phyloP scores from a whole-genome alignment of 2,797 vertebrate genomes.

The Malurus leucopterus region DNA sequence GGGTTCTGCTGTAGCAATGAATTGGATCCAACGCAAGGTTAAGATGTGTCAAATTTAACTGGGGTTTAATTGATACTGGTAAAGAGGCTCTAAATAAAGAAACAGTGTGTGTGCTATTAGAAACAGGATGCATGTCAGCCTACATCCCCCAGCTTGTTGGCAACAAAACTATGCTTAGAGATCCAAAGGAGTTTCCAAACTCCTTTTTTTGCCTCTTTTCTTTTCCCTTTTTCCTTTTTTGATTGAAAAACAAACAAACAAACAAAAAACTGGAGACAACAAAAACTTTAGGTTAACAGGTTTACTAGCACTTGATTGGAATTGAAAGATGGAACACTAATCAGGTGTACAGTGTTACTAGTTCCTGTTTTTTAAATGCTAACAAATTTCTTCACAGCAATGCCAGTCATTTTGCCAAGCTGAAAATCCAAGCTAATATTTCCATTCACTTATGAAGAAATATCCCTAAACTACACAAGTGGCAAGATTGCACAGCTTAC shows the following conservation, averaged over 20 bases:
- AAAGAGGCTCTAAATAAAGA: constrained; percentile 84
- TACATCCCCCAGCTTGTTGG: constrained; percentile 63
- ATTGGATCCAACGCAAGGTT: constrained; percentile 85
- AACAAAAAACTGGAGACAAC: background rate
- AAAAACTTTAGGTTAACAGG: constrained; percentile 22
- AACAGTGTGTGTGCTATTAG: constrained; percentile 71
- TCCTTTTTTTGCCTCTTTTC: constrained; percentile 12
- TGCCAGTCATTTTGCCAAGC: background rate
- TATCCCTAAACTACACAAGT: background rate
- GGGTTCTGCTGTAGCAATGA: constrained; percentile 86
- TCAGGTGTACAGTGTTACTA: background rate
- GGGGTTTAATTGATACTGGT: constrained; percentile 90
- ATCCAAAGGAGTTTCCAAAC: constrained; percentile 69
- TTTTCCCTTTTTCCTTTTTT: constrained; percentile 17
- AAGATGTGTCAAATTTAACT: constrained; percentile 90
- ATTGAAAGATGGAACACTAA: background rate
- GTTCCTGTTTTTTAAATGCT: background rate
- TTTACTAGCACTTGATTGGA: constrained; percentile 28
- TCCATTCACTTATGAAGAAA: background rate
- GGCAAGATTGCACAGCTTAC: background rate
- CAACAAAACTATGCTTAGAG: constrained; percentile 54
- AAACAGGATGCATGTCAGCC: constrained; percentile 68
- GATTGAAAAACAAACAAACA: background rate
- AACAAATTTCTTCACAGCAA: background rate
- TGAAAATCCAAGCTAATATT: background rate